phyloP scores from a whole-genome alignment of 2,888 invertebrate genomes.

The Clostera curtula region DNA sequence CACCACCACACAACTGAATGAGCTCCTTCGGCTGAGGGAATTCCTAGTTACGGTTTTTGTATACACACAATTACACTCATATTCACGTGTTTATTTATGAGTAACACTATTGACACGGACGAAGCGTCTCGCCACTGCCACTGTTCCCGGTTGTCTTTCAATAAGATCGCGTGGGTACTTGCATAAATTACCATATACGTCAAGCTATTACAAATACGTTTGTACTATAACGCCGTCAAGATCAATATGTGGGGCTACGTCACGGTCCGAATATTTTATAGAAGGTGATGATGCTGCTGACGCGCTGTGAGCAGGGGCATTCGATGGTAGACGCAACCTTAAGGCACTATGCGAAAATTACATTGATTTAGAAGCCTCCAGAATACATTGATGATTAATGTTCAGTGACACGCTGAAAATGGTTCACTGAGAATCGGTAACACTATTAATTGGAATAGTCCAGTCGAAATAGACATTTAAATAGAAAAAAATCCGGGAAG shows the following conservation, averaged over 20 bases:
- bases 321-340: no score
- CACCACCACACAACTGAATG: slow-evolving; percentile 40
- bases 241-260: slow-evolving; percentile 9
- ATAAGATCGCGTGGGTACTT: slow-evolving; percentile 26
- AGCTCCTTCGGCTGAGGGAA: slow-evolving; percentile 30
- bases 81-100: slow-evolving; percentile 9
- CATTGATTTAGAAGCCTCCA: no score
- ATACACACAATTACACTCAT: slow-evolving; percentile 27
- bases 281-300: slow-evolving; percentile 4
- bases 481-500: no score
- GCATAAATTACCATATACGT: slow-evolving; percentile 33
- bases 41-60: slow-evolving; percentile 32
- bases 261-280: slow-evolving; percentile 11
- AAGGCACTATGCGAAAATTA: no score
- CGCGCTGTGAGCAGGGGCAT: no score
- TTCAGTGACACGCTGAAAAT: no score
- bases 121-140: slow-evolving; percentile 17
- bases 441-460: no score
- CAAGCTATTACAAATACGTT: slow-evolving; percentile 9
- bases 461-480: no score
- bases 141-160: slow-evolving; percentile 26
- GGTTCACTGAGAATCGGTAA: no score
- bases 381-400: no score
- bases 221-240: slow-evolving; percentile 8
- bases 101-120: slow-evolving; percentile 11